Evolutionary conservation across 2,797 vertebrate genomes (phyloP), one percentile per base, ranked within the genome.

Genomic region (Sebastes cheni): DNA sequence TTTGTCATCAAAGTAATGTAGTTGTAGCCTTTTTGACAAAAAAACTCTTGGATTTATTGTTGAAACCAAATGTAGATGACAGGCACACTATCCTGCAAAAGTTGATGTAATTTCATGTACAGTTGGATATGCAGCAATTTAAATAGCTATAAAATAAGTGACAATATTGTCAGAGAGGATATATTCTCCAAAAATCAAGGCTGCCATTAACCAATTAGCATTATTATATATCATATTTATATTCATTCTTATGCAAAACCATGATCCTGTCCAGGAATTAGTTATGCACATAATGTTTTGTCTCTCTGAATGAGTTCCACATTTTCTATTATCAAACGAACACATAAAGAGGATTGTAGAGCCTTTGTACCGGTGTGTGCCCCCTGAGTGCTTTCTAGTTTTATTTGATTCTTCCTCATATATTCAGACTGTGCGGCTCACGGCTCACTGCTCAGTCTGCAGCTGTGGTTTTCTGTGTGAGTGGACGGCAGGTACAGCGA

Each of bases 361-460:
- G 39, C 8, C n/a, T 72, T 13, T 16, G 27, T 34, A 27, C 36
- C 23, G 10, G 69, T 22, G 46, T 23, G 29, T 68, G 60, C 60
- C 67, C 46, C 60, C 27, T 50, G 23, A 32, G 62, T 62, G 30
- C 42, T 59, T 27, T 59, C 72, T 71, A 13, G 50, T 42, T 71
- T 76, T 29, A 75, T 73, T 75, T 69, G 54, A 65, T 67, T 81
- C 66, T 25, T 75, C 25, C 22, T 81, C 54, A 65, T 50, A 32
- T 50, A 34, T 82, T 30, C 46, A 78, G 82, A 27, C 27, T 59
- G 27, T 29, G 46, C 65, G 16, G 29, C n/a, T 60, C 58, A 68
- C 25, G 12, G 60, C 22, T 78, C 76, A 34, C 72, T 77, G 77
- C 79, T 58, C 81, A 73, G 39, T 54, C 56, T 64, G 29, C 3